phyloP scores from a whole-genome alignment of 2,797 vertebrate genomes.

The Siniperca obscura region DNA sequence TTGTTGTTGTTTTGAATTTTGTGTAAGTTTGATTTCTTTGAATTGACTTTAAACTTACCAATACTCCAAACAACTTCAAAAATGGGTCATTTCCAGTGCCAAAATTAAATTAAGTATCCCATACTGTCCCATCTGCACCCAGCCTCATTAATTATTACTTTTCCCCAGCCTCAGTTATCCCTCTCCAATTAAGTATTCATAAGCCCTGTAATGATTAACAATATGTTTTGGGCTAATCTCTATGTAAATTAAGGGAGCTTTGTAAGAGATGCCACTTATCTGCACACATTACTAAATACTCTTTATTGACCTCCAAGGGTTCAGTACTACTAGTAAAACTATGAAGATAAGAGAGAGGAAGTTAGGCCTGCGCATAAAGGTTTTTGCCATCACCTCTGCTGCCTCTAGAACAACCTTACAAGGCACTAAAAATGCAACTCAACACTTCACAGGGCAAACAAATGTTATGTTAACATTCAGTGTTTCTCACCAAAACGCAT shows the following conservation, averaged over 20 bases:
- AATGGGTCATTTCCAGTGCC: slow-evolving; percentile 70
- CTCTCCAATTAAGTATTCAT: slow-evolving; percentile 83
- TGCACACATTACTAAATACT: slow-evolving; percentile 46
- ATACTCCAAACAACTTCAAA: slow-evolving; percentile 44
- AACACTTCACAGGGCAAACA: background rate
- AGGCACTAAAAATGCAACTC: background rate
- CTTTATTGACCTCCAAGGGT: slow-evolving; percentile 32
- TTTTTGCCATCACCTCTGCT: background rate
- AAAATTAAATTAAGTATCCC: slow-evolving; percentile 77
- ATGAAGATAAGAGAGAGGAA: background rate
- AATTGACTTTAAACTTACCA: slow-evolving; percentile 25
- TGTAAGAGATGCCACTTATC: slow-evolving; percentile 62
- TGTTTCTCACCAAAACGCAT: background rate
- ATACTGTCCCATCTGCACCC: slow-evolving; percentile 74
- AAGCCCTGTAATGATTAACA: slow-evolving; percentile 79
- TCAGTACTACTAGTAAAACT: background rate
- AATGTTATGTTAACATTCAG: background rate
- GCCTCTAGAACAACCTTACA: background rate
- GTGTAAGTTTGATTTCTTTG: background rate
- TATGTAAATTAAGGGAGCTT: slow-evolving; percentile 70
- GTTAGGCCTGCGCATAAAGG: background rate
- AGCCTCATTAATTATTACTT: slow-evolving; percentile 85
- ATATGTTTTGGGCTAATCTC: slow-evolving; percentile 76
- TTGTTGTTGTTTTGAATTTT: background rate
- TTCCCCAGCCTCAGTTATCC: slow-evolving; percentile 69